phyloP scores from a whole-genome alignment of 2,888 invertebrate genomes.

The Andrena bucephala region DNA sequence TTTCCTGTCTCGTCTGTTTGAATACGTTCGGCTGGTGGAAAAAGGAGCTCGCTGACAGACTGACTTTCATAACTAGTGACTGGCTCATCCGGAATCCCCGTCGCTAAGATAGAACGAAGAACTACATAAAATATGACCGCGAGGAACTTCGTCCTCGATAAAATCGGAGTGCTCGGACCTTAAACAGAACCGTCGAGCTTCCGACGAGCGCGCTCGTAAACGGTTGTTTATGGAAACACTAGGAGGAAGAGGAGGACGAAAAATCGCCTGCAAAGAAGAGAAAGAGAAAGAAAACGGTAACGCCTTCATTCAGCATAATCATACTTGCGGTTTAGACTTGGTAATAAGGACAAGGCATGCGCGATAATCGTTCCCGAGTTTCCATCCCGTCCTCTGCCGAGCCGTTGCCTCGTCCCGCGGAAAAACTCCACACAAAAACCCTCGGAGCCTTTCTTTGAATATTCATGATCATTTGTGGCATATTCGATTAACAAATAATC shows the following conservation, averaged over 20 bases:
- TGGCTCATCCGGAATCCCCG: conserved; percentile 10
- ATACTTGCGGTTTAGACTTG: conserved; percentile 29
- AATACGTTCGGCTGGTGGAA: not conserved
- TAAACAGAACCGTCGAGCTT: conserved; percentile 27
- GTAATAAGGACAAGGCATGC: conserved; percentile 36
- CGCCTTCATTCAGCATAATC: conserved; percentile 38
- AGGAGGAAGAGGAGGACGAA: conserved; percentile 11
- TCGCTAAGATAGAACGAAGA: conserved; percentile 1
- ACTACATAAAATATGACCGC: conserved; percentile 45
- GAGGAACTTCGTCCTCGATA: conserved; percentile 36
- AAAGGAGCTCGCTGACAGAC: not conserved
- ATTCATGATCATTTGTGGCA: conserved; percentile 28
- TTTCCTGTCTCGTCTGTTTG: not conserved
- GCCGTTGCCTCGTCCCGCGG: not conserved
- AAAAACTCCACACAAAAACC: conserved; percentile 19
- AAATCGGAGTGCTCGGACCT: conserved; percentile 40
- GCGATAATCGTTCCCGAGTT: conserved; percentile 33
- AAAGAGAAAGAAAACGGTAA: conserved; percentile 23
- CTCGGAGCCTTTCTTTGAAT: conserved; percentile 21
- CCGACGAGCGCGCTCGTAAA: conserved; percentile 44
- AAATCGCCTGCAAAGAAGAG: conserved; percentile 14
- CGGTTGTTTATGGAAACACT: conserved; percentile 44
- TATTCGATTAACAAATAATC: conserved; percentile 33
- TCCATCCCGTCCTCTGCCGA: conserved; percentile 17
- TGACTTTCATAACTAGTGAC: conserved; percentile 18